phyloP scores from a whole-genome alignment of 1,140 invertebrate genomes.

The Sinella curviseta region DNA sequence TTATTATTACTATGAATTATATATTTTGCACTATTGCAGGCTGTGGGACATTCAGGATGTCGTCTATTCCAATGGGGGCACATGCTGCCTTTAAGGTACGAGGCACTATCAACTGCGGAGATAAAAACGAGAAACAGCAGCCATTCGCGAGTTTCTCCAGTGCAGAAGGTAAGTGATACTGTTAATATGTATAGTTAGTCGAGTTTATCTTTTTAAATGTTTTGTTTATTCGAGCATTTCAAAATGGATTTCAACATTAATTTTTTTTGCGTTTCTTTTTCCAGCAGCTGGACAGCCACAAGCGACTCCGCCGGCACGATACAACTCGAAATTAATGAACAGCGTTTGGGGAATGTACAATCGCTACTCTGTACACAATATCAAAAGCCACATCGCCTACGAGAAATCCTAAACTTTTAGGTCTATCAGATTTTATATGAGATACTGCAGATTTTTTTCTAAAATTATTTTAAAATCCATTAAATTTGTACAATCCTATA shows the following conservation, averaged over 20 bases:
- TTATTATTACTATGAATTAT: neutral
- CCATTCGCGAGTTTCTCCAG: neutral
- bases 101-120: constrained; percentile 37
- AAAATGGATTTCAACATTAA: constrained; percentile 6
- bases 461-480: neutral
- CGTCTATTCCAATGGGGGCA: constrained; percentile 48
- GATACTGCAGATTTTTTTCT: neutral
- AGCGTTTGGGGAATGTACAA: constrained; percentile 87
- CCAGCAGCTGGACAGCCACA: constrained; percentile 25
- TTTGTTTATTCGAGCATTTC: neutral
- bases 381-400: constrained; percentile 43
- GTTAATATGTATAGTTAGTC: neutral
- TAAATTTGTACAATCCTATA: neutral
- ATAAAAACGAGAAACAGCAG: constrained; percentile 23
- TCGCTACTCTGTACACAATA: constrained; percentile 48
- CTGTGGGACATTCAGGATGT: constrained; percentile 44
- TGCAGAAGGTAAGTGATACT: constrained; percentile 14
- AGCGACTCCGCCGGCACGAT: constrained; percentile 65
- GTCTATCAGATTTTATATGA: constrained; percentile 27
- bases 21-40: constrained; percentile 20
- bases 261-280: neutral
- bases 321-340: constrained; percentile 84
- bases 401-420: constrained; percentile 34
- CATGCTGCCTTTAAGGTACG: constrained; percentile 49
- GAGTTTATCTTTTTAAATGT: neutral